Percentiles rank a stretch among this genome's conserved stretches.
phyloP scores from a whole-genome alignment of 2,888 invertebrate genomes.

The Melipona bicolor region DNA sequence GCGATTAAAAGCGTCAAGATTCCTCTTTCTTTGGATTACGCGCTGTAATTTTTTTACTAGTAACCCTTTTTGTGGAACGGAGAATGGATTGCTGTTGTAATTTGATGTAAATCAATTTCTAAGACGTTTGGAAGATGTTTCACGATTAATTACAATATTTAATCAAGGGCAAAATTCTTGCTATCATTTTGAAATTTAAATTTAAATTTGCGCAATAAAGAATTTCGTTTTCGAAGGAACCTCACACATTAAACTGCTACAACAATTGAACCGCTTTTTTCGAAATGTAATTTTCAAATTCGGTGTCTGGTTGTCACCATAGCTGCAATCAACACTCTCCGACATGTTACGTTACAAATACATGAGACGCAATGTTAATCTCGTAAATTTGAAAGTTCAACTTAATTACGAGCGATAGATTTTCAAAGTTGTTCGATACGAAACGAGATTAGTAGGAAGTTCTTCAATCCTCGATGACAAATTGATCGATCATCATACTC shows the following conservation, averaged over 20 bases:
- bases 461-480: not conserved
- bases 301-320: not conserved
- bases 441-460: not conserved
- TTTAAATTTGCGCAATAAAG: too few relatives aligned
- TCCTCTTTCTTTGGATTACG: not conserved
- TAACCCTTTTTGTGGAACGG: not conserved
- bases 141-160: too few relatives aligned
- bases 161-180: too few relatives aligned
- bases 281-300: too few relatives aligned
- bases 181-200: too few relatives aligned
- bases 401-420: too few relatives aligned
- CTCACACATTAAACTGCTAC: too few relatives aligned
- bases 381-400: not conserved
- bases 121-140: not conserved
- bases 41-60: not conserved
- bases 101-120: not conserved
- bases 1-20: not conserved
- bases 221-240: too few relatives aligned
- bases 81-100: not conserved
- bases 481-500: not conserved
- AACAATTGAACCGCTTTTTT: too few relatives aligned
- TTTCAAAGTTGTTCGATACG: not conserved
- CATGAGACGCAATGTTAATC: not conserved
- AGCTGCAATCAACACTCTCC: not conserved
- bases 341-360: not conserved